Conservation (phyloP, 2,888 invertebrate species). For the Unio pictorum region DNA sequence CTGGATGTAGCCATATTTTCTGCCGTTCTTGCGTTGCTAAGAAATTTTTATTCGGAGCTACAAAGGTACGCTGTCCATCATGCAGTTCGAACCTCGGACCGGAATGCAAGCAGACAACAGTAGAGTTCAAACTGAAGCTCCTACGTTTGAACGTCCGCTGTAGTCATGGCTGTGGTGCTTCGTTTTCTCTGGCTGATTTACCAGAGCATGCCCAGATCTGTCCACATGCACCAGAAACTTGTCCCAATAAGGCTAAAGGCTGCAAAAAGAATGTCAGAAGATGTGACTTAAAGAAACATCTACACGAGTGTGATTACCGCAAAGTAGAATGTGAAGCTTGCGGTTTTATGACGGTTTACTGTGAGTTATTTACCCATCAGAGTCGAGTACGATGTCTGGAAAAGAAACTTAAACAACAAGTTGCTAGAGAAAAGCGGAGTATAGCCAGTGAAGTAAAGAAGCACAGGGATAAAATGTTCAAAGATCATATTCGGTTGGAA, state of each 20-base stretch:
- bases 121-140: slow-evolving; percentile 44
- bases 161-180: slow-evolving; percentile 48
- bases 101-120: slow-evolving; percentile 32
- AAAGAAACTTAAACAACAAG: slow-evolving; percentile 52
- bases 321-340: slow-evolving; percentile 56
- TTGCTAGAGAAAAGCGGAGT: slow-evolving; percentile 41
- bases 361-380: slow-evolving; percentile 55
- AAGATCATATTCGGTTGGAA: slow-evolving; percentile 33
- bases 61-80: slow-evolving; percentile 35
- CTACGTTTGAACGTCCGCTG: slow-evolving; percentile 43
- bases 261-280: slow-evolving; percentile 46
- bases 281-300: slow-evolving; percentile 41
- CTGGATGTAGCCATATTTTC: slow-evolving; percentile 50
- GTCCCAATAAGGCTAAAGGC: slow-evolving; percentile 40
- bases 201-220: slow-evolving; percentile 53
- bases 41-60: slow-evolving; percentile 23
- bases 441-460: slow-evolving; percentile 36
- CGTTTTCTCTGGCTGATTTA: slow-evolving; percentile 40
- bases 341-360: slow-evolving; percentile 42
- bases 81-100: slow-evolving; percentile 34
- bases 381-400: slow-evolving; percentile 51
- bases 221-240: slow-evolving; percentile 45
- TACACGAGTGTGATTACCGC: slow-evolving; percentile 50
- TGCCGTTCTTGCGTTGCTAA: slow-evolving; percentile 44
- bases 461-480: slow-evolving; percentile 38